These are phyloP conservation scores for Triops cancriformis DNA, from an alignment of 1,140 invertebrate genomes.

Conservation along the genomic window DNA sequence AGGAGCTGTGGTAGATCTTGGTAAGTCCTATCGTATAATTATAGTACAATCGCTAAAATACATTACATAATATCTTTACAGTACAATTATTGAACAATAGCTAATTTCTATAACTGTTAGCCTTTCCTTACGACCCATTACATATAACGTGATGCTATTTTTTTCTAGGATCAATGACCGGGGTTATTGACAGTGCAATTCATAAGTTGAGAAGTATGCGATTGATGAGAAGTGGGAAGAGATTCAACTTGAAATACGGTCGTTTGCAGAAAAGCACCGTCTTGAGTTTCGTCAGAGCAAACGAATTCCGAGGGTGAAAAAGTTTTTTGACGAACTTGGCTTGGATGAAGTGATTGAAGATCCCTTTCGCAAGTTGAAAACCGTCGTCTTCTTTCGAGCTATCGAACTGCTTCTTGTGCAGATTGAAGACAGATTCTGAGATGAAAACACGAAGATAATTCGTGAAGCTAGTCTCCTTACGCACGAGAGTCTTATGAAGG, in stretches of 20 bases:
- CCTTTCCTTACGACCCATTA: background rate
- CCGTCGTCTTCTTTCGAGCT: background rate
- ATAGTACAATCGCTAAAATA: background rate
- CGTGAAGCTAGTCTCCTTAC: background rate
- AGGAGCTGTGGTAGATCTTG: constrained; percentile 15
- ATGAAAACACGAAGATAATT: background rate
- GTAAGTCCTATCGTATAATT: constrained; percentile 2
- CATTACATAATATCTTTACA: background rate
- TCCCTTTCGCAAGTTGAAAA: background rate
- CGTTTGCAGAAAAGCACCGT: background rate
- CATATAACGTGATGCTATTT: background rate
- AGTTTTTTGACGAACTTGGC: background rate
- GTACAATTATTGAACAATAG: background rate
- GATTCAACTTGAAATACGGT: background rate
- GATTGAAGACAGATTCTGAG: background rate
- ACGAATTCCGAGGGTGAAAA: background rate
- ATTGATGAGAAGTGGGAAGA: constrained; percentile 1
- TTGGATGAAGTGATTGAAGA: background rate
- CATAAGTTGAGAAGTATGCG: constrained; percentile 7
- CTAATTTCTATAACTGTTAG: background rate
- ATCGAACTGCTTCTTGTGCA: background rate
- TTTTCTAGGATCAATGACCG: background rate
- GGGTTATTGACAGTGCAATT: background rate
- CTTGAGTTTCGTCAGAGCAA: background rate
- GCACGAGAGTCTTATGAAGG: background rate